Evolutionary conservation across 2,888 invertebrate species (phyloP).

Genomic region (Halocaridina rubra): DNA sequence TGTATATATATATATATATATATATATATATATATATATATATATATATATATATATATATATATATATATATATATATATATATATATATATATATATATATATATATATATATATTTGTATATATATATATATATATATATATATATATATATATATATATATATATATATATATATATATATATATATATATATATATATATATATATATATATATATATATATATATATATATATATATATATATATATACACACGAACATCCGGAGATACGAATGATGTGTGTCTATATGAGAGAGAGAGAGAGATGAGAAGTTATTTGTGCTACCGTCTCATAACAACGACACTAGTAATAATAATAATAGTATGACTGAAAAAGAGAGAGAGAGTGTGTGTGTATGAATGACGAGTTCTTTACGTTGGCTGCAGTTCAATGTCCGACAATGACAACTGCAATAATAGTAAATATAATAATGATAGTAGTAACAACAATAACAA

Average conservation of each 20-base stretch:
- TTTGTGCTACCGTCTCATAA: too few species aligned
- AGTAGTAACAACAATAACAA: too few species aligned
- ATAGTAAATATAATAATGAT: too few species aligned
- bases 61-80: neutral
- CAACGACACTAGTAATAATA: too few species aligned
- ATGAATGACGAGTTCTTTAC: neutral
- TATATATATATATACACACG: constrained; percentile 13
- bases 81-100: constrained; percentile 1
- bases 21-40: neutral
- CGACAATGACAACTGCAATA: too few species aligned
- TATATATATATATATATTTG: neutral
- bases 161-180: neutral
- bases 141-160: too few species aligned
- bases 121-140: too few species aligned
- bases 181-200: neutral
- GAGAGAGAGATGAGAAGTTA: neutral
- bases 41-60: neutral
- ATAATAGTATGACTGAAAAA: too few species aligned
- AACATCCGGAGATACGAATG: too few species aligned
- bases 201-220: neutral
- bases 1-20: neutral
- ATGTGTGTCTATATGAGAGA: neutral
- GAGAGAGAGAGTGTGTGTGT: neutral
- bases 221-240: neutral
- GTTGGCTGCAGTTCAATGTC: too few species aligned